Base-by-base conservation (phyloP, 2,888 invertebrate genomes). In the Drosophila cognata region DNA sequence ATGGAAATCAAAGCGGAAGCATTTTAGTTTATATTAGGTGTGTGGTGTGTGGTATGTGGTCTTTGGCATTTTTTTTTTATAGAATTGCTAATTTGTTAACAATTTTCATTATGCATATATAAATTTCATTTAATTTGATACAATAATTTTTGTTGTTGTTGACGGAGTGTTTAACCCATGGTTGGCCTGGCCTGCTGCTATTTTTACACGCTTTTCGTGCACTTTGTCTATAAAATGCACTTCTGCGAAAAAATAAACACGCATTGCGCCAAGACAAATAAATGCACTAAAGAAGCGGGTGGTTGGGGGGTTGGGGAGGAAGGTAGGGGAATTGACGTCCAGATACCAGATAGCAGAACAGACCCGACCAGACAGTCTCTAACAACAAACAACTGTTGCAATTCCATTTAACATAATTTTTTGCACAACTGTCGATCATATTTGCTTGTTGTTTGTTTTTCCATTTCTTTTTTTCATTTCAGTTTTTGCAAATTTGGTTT, bases 181-280 rank as follows among this genome's bases (percentile, higher is more conserved):
- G 63, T 58, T 77, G 71, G 67, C 71, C 75, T 64, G 38, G 67
- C 71, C 75, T 64, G 38, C 48, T 62, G 65, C 78, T 79, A 79
- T 79, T 79, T 79, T 66, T 79, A 79, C 36, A 57, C 50, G 61
- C 66, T 66, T 66, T 55, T 68, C 63, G 46, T 72, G 76, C 87
- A 84, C 87, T 87, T 79, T 84, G 88, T 80, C 88, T 74, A 80
- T 74, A 79, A 81, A 88, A 83, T 86, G 84, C 85, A 86, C 89
- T 86, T 86, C 89, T 86, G 87, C 89, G 89, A 86, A 86, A 86
- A 85, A 86, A 86, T 87, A 86, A 86, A 85, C 85, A 85, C 74
- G 55, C 77, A 29, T 51, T 50, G 74, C 48, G 77, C 79, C 79
- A 80, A 80, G 48, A 77, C 74, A 80, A 80, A 80, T 74, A 80